Evolutionary conservation across 2,888 invertebrate genomes (phyloP).

Genomic region (Diploptera punctata): DNA sequence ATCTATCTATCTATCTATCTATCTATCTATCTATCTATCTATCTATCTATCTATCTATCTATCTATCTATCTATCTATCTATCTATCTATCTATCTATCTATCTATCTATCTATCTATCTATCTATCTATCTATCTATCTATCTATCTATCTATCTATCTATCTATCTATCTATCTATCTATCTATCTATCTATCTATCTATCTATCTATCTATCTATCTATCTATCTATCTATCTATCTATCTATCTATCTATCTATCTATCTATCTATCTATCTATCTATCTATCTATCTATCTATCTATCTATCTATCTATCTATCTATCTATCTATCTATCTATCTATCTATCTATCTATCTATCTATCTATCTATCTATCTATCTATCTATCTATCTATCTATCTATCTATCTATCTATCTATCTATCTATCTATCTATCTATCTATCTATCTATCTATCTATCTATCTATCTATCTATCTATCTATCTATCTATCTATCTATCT

Average conservation of each 20-base stretch:
- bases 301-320: background rate
- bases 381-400: background rate
- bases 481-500: background rate
- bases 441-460: background rate
- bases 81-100: background rate
- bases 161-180: background rate
- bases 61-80: background rate
- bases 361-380: background rate
- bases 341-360: background rate
- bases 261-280: background rate
- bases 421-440: background rate
- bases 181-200: background rate
- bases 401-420: background rate
- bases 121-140: background rate
- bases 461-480: background rate
- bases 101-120: background rate
- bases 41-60: background rate
- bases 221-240: background rate
- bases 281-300: background rate
- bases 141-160: background rate
- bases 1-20: background rate
- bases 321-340: background rate
- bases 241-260: background rate
- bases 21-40: background rate
- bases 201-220: background rate